Base-by-base conservation (phyloP, 2,888 invertebrate genomes). In the Metellina segmentata region DNA sequence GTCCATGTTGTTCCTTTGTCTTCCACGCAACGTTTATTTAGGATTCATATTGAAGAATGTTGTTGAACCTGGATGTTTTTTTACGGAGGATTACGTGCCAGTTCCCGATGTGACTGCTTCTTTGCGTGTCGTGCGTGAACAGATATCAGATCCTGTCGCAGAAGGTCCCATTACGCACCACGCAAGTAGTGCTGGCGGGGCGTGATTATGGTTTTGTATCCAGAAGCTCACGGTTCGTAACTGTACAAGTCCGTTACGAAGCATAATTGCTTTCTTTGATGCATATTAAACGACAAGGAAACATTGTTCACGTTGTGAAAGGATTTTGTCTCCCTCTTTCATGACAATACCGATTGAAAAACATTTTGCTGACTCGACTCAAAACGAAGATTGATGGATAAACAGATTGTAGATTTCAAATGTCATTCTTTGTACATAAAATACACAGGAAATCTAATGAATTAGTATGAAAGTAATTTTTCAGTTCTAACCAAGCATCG, bases 51-150 rank as follows among this genome's bases (percentile, higher is more conserved):
- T 81, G 74, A 74, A 69, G 53, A 51, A 71, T 81, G 88, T 81
- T 88, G 88, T 88, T 88, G 88, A 88, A 88, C 88, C 81, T 85
- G 74, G 72, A 52, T 6, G 34, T 71, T 71, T 81, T 75, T 81
- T 81, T 81, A 52, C 71, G 71, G 52, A 34, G 86, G 79, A 71
- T 86, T 85, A 77, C 69, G 78, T 79, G 70, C 53, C 19, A n/a
- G 53, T 19, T 53, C 51, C 34, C 34, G 34, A 53, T 77, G n/a
- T 82, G 16, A 82, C 86, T 70, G 72, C 20, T 72, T 52, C 75
- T 85, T 72, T 82, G 81, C 75, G 85, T 85, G 85, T 34, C 20
- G 20, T 52, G 79, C 79, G 9, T 52, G 79, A 34, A 34, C 4
- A 34, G 34, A 34, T 34, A 82, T 61, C 49, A 85, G 53, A 85